Evolutionary conservation across 30 jellyfish, hydroid and myxozoan species (phyloP).

Genomic region (Rhopilema esculentum): DNA sequence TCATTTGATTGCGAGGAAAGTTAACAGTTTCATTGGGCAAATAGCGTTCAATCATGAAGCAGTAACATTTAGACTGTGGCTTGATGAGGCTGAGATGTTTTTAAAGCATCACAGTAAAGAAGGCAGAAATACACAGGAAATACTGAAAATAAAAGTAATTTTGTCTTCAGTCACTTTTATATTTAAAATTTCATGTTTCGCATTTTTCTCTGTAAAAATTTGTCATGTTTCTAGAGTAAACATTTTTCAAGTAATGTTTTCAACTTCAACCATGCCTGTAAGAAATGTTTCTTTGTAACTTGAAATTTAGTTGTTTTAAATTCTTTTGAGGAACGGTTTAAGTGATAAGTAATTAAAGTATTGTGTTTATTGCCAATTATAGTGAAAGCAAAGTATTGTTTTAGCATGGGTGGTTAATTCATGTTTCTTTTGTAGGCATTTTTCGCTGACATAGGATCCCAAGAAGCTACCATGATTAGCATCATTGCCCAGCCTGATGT

Average conservation of each 20-base stretch:
- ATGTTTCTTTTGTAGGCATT: no score
- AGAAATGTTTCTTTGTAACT: no score
- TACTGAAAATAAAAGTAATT: constrained; percentile 64
- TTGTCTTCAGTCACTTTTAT: neutral
- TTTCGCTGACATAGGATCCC: constrained; percentile 30
- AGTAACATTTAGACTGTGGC: constrained; percentile 35
- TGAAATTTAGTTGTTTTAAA: no score
- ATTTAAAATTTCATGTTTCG: neutral
- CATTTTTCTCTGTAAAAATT: neutral
- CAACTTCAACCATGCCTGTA: no score
- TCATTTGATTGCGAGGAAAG: constrained; percentile 19
- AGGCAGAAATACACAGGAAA: constrained; percentile 53
- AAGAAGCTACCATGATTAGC: constrained; percentile 17
- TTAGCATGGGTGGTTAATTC: no score
- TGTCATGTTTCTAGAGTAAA: neutral
- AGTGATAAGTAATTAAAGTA: no score
- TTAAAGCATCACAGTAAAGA: constrained; percentile 48
- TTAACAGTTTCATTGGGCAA: constrained; percentile 15
- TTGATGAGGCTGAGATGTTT: constrained; percentile 70
- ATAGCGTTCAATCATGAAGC: neutral
- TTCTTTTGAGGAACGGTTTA: no score
- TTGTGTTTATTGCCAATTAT: no score
- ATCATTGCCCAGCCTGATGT: constrained; percentile 2
- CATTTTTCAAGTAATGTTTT: no score
- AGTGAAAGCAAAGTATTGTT: no score